Conservation (phyloP, 2,797 vertebrate species). For the Spondyliosoma cantharus region DNA sequence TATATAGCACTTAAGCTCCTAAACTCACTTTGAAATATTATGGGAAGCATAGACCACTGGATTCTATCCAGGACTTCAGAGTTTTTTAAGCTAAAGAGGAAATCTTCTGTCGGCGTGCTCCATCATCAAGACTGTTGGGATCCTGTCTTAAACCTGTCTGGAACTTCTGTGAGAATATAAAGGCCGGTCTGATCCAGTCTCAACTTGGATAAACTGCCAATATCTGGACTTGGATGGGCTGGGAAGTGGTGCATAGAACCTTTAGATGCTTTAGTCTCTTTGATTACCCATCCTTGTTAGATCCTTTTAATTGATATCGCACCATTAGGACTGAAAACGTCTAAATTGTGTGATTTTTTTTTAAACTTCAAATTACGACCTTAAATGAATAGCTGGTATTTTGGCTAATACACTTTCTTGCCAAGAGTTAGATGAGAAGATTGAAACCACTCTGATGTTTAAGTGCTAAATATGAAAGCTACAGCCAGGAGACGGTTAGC, state of each 20-base stretch:
- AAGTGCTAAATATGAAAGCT: no score
- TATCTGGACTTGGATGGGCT: constrained; percentile 1
- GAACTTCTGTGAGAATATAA: constrained; percentile 5
- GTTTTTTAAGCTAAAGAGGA: constrained; percentile 22
- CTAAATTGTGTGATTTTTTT: not conserved
- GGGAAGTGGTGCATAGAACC: not conserved
- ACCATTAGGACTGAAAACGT: not conserved
- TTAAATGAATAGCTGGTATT: not conserved
- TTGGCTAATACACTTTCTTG: not conserved
- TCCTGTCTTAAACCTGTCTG: constrained; percentile 37
- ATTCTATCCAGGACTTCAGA: not conserved
- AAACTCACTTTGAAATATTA: constrained; percentile 8
- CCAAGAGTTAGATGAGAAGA: no score
- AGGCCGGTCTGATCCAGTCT: constrained; percentile 12
- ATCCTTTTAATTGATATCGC: not conserved
- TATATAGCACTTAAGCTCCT: not conserved
- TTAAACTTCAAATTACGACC: not conserved
- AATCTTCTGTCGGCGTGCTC: constrained; percentile 11
- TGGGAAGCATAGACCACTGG: not conserved
- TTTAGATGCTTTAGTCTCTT: not conserved
- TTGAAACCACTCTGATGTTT: not conserved
- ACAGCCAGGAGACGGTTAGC: not conserved
- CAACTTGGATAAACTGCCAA: not conserved
- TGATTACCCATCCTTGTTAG: not conserved
- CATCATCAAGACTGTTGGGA: constrained; percentile 7